Base-by-base conservation (phyloP, 2,888 invertebrate species). In the Cheilosia vulpina region DNA sequence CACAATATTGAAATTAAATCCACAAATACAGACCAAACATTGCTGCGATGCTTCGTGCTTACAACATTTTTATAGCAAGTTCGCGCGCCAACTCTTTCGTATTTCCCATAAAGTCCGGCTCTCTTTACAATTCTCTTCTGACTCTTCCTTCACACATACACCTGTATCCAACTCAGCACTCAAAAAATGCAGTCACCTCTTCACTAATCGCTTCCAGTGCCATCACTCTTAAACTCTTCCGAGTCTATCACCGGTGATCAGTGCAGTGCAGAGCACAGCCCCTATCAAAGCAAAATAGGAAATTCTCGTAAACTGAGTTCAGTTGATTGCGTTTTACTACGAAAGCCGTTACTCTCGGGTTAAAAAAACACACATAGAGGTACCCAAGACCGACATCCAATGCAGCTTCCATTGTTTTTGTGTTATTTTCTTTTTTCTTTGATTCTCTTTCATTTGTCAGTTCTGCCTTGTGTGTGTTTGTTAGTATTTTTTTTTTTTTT, bases 341-440 rank as follows among this genome's bases (percentile, higher is more conserved):
- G 80, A 76, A 84, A 84, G 80, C 84, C 84, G 84, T 84, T 84
- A 84, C 41, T 58, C 53, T 53, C 47, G 60, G 58, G 65, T 58
- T n/a, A n/a, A 66, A 66, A 57, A 75, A 31, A 7, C 31, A 31
- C 31, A 31, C 31, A 31, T 57, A 62, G 17, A 66, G 34, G 55
- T 19, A 38, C 47, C 21, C 58, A 58, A 34, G 43, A 31, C 58
- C 63, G 7, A 53, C 31, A 45, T 19, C 53, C 43, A 45, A 15
- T 53, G 13, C 21, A 52, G 62, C 52, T 63, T 63, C 34, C 45
- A 79, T 60, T 69, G 55, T 65, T 73, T 53, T 66, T 34, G n/a
- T 63, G 45, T 60, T 50, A n/a, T 57, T 60, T 53, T 50, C 27
- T 5, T 69, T 53, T 50, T 69, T 63, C 45, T 47, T 19, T 15